Conservation (phyloP, 53 echinoderm and acorn worm species). For the Mesocentrotus franciscanus region DNA sequence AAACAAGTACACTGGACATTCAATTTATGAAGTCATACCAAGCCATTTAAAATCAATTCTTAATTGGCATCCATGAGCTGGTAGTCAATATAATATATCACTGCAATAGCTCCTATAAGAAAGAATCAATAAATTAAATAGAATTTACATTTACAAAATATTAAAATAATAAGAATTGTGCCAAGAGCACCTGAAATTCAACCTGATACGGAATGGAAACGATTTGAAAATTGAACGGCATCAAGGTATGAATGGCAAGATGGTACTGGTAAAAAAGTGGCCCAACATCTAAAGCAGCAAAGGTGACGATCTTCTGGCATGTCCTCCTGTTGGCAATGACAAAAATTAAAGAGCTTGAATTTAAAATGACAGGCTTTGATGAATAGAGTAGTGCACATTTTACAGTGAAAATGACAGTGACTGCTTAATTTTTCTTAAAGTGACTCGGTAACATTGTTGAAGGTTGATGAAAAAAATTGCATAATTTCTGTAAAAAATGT, state of each 20-base stretch:
- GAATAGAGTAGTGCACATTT: too few relatives aligned
- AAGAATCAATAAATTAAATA: conserved; percentile 33
- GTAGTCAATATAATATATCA: neutral
- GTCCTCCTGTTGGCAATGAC: neutral
- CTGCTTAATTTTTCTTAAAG: too few relatives aligned
- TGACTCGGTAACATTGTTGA: too few relatives aligned
- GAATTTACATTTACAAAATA: neutral
- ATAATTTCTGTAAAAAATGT: too few relatives aligned
- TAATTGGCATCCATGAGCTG: neutral
- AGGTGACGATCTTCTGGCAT: neutral
- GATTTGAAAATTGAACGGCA: neutral
- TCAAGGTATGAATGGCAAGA: conserved; percentile 28
- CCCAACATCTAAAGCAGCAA: neutral
- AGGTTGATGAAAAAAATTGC: too few relatives aligned
- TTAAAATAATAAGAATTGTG: neutral
- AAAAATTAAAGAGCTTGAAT: neutral
- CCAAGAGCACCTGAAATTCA: conserved; percentile 14
- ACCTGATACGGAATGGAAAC: neutral
- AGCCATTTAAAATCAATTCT: neutral
- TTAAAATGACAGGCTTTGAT: too few relatives aligned
- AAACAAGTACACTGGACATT: too few relatives aligned
- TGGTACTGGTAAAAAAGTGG: conserved; percentile 25
- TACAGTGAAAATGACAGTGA: too few relatives aligned
- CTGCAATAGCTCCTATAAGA: neutral
- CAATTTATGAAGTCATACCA: neutral